These are phyloP conservation scores for Phrynocephalus forsythii DNA, from an alignment of 2,797 vertebrate species.

Conservation along the genomic window DNA sequence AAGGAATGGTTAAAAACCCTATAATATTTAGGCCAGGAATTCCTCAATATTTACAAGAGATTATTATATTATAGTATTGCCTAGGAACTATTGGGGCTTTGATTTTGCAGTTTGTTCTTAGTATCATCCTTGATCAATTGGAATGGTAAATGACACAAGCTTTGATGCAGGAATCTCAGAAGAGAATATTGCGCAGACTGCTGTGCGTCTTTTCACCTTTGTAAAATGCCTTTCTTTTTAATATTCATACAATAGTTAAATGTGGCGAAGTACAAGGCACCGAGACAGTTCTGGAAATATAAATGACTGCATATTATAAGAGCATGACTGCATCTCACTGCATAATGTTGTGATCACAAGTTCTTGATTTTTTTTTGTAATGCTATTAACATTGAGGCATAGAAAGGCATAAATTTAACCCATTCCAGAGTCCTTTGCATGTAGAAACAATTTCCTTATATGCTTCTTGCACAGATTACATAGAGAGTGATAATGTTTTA, in stretches of 20 bases:
- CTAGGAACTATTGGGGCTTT: slow-evolving; percentile 35
- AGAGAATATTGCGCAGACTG: neutral
- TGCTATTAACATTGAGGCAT: neutral
- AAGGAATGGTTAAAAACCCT: slow-evolving; percentile 15
- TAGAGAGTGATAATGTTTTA: no score
- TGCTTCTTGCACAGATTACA: no score
- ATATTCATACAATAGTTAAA: neutral
- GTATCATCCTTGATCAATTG: slow-evolving; percentile 26
- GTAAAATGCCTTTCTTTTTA: slow-evolving; percentile 13
- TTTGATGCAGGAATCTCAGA: slow-evolving; percentile 12
- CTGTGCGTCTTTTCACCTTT: slow-evolving; percentile 38
- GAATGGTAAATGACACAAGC: slow-evolving; percentile 19
- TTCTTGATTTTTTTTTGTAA: neutral
- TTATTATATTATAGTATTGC: slow-evolving; percentile 27
- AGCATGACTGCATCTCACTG: slow-evolving; percentile 4
- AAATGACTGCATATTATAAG: neutral
- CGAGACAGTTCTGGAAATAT: slow-evolving; percentile 14
- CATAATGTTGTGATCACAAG: neutral
- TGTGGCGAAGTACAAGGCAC: neutral
- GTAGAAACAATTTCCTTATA: neutral
- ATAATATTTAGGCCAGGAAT: slow-evolving; percentile 1
- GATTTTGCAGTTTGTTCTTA: slow-evolving; percentile 31
- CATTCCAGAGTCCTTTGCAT: neutral
- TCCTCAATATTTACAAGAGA: neutral
- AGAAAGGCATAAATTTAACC: neutral